Percentiles rank a stretch among this genome's conserved stretches.
Evolutionary conservation across 2,888 invertebrate genomes (phyloP).

Genomic region (Xylota segnis): DNA sequence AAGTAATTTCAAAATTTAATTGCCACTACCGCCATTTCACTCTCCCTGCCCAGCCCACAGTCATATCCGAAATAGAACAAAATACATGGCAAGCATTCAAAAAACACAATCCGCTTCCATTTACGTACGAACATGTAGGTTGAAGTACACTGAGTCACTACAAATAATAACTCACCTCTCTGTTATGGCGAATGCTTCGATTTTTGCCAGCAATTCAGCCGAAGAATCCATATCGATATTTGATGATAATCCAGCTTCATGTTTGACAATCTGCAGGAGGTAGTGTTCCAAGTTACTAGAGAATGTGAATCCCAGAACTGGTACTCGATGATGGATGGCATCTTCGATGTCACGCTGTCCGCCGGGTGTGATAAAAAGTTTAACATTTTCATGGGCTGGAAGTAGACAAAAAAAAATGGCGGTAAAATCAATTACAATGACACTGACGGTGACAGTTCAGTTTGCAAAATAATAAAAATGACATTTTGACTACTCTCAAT

Average conservation of each 20-base stretch:
- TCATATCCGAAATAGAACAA: conserved; percentile 32
- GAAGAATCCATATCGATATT: conserved; percentile 78
- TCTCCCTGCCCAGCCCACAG: conserved; percentile 24
- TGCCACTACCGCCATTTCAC: conserved; percentile 21
- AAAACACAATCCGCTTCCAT: not conserved
- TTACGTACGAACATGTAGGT: not conserved
- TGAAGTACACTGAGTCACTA: not conserved
- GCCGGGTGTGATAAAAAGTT: conserved; percentile 78
- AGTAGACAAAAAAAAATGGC: conserved; percentile 2
- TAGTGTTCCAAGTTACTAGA: conserved; percentile 78
- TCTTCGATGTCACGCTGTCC: conserved; percentile 79
- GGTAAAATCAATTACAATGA: conserved; percentile 12
- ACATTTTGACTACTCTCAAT: not conserved
- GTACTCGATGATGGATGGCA: conserved; percentile 79
- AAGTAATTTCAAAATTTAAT: conserved; percentile 28
- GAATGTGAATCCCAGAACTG: conserved; percentile 78
- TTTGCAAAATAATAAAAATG: not conserved
- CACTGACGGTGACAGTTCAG: not conserved
- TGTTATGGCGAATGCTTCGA: conserved; percentile 75
- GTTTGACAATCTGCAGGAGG: conserved; percentile 78
- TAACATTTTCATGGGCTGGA: conserved; percentile 77
- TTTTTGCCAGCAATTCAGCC: conserved; percentile 71
- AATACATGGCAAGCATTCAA: conserved; percentile 42
- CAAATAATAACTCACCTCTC: conserved; percentile 71
- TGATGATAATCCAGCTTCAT: conserved; percentile 77